phyloP scores from a whole-genome alignment of 2,797 vertebrate species.

The Sphaeramia orbicularis region DNA sequence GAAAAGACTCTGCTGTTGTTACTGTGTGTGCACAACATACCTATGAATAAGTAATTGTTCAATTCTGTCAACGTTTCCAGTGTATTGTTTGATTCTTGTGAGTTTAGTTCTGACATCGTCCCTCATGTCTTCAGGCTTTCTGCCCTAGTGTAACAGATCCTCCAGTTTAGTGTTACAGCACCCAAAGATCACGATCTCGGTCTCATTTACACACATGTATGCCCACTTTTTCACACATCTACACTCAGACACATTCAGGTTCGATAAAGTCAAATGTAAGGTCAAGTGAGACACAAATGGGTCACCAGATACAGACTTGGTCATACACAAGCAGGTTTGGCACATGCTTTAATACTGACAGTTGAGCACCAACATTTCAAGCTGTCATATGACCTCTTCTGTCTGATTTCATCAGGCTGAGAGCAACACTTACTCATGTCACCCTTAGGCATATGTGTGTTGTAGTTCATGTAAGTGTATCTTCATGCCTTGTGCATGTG shows the following conservation, averaged over 20 bases:
- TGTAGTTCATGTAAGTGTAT: slow-evolving; percentile 13
- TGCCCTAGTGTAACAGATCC: slow-evolving; percentile 32
- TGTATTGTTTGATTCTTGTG: background rate
- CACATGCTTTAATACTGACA: slow-evolving; percentile 1
- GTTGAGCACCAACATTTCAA: slow-evolving; percentile 34
- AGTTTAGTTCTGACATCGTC: background rate
- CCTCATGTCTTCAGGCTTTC: background rate
- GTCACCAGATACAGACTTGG: slow-evolving; percentile 1
- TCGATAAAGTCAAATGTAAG: slow-evolving; percentile 16
- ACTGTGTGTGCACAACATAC: background rate
- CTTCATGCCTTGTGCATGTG: background rate
- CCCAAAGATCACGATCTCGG: slow-evolving; percentile 32
- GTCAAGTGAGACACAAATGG: slow-evolving; percentile 9
- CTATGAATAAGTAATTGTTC: background rate
- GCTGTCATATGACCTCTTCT: slow-evolving; percentile 51
- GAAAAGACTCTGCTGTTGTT: slow-evolving; percentile 5
- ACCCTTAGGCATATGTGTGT: slow-evolving; percentile 22
- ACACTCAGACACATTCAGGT: background rate
- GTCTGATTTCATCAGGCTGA: slow-evolving; percentile 63
- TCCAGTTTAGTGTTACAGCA: slow-evolving; percentile 27
- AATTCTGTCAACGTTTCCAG: background rate
- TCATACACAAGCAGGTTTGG: slow-evolving; percentile 4
- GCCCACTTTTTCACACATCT: slow-evolving; percentile 6
- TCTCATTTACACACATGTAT: slow-evolving; percentile 2
- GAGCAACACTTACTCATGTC: slow-evolving; percentile 45